These are phyloP conservation scores for Hippocampus zosterae DNA, from an alignment of 2,113 vertebrate species.

Conservation along the genomic window DNA sequence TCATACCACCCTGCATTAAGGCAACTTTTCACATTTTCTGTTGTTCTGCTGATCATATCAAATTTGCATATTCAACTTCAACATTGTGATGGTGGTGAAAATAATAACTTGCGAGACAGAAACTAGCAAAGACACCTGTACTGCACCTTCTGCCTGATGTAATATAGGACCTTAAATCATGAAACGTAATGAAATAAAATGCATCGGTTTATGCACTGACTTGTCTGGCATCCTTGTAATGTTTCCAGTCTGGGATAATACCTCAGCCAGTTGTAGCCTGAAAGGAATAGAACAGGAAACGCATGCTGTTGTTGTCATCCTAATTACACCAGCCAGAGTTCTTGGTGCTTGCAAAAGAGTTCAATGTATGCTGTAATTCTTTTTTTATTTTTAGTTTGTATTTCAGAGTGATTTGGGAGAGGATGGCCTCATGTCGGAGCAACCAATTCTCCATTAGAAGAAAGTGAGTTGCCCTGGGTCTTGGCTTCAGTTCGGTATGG, in stretches of 20 bases:
- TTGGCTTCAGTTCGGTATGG: conserved; percentile 47
- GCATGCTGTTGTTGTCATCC: conserved; percentile 62
- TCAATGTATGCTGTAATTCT: conserved; percentile 64
- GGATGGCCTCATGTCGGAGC: conserved; percentile 17
- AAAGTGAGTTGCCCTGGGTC: conserved; percentile 27
- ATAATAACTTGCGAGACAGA: too few species aligned
- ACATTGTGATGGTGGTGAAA: too few species aligned
- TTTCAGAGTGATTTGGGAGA: conserved; percentile 11
- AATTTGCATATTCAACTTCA: too few species aligned
- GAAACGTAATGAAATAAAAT: conserved; percentile 13
- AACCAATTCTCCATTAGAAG: conserved; percentile 18
- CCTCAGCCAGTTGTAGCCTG: conserved; percentile 59
- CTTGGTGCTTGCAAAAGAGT: conserved; percentile 33
- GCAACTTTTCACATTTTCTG: background rate
- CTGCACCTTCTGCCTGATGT: background rate
- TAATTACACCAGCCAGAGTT: conserved; percentile 44
- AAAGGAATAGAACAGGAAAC: conserved; percentile 61
- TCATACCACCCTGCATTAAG: background rate
- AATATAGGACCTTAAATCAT: conserved; percentile 5
- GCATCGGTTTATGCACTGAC: conserved; percentile 23
- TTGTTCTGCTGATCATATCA: background rate
- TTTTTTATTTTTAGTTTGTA: conserved; percentile 43
- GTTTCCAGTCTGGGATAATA: conserved; percentile 62
- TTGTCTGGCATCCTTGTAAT: conserved; percentile 44
- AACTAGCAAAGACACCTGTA: background rate